Conservation (phyloP, 2,888 invertebrate genomes). For the Epirrhoe alternata region DNA sequence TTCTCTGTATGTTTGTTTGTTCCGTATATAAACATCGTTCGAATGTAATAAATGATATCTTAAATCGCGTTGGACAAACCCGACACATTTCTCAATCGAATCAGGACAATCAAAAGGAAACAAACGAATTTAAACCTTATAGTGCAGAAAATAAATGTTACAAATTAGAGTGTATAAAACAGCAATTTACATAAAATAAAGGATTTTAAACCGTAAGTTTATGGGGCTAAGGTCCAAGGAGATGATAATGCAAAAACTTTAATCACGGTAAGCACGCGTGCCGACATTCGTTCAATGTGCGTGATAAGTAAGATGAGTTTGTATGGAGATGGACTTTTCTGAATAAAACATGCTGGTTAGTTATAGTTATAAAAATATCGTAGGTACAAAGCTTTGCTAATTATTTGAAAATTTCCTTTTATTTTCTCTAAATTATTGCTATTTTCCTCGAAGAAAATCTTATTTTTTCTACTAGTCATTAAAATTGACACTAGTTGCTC, state of each 20-base stretch:
- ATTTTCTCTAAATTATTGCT: no score
- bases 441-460: no score
- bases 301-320: constrained; percentile 40
- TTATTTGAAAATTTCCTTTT: no score
- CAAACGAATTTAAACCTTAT: constrained; percentile 16
- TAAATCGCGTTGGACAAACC: constrained; percentile 45
- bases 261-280: constrained; percentile 47
- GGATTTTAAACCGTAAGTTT: constrained; percentile 33
- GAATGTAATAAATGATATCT: constrained; percentile 50
- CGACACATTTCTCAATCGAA: constrained; percentile 23
- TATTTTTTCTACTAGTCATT: no score
- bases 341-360: no score
- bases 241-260: constrained; percentile 23
- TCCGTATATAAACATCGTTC: constrained; percentile 33
- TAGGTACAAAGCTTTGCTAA: no score
- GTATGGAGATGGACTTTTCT: constrained; percentile 49
- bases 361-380: no score
- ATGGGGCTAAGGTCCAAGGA: constrained; percentile 27
- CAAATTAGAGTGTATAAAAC: constrained; percentile 50
- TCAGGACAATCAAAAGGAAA: constrained; percentile 30
- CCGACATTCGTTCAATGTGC: constrained; percentile 55
- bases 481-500: no score
- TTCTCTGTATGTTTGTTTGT: constrained; percentile 18
- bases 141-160: not conserved
- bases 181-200: constrained; percentile 31